Base-by-base conservation (phyloP, 2,888 invertebrate genomes). In the Dichetophora obliterata region DNA sequence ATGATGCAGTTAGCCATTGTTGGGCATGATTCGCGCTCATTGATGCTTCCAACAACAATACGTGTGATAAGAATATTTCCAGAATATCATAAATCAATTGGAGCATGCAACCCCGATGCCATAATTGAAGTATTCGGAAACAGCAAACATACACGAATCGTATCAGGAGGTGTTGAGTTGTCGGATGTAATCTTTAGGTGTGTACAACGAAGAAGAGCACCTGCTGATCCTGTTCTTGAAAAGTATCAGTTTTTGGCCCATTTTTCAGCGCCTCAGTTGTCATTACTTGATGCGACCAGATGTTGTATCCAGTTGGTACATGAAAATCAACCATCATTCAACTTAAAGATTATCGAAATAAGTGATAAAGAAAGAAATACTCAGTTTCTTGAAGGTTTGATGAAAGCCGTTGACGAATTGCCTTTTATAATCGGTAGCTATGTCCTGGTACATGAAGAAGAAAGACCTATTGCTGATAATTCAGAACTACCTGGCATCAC, bases 1-100 rank as follows among this genome's bases (percentile, higher is more conserved):
- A 93, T 97, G 92, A 91, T 97, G 3, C 97, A 97, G 88, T 92
- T 94, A 82, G 91, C 92, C 83, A 92, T 95, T 75, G 87, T 95
- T 16, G 91, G 92, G 48, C 90, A 92, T 80, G 92, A 93, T 79
- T 91, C 92, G 5, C 91, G 94, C 31, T 92, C 93, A 8, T 91
- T 95, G 8, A 92, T 92, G 83, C 91, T 95, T 0, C 95, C 96
- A 0, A 94, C 94, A 2, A 91, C 93, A 70, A 92, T 95, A 31
- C 91, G 92, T 83, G 92, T 91, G 82, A 86, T 95, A 0, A 90
- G 91, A 37, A 93, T 95, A 65, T 92, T 94, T 82, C 92, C 93
- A 3, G 90, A 88, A 24, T 90, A 91, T 88, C 93, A 93, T 81
- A 75, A 68, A 37, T 43, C 54, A 5, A 5, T 37, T 59, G 89